Evolutionary conservation across 2,888 invertebrate genomes (phyloP).

Genomic region (Carpatolechia fugitivella): DNA sequence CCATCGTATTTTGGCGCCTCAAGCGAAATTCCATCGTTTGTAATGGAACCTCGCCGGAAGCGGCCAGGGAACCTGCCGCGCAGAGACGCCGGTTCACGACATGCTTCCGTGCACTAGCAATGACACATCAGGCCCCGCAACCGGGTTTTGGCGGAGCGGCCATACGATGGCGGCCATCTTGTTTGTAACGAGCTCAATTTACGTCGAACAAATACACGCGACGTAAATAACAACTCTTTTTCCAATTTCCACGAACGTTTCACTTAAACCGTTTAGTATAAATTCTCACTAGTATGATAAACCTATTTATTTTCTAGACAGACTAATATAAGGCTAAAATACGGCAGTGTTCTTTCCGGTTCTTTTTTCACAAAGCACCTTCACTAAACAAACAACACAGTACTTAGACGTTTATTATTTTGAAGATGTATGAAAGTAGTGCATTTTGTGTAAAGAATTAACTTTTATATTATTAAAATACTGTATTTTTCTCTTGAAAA

Average conservation of each 20-base stretch:
- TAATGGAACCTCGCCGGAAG: constrained; percentile 72
- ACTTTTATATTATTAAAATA: constrained; percentile 50
- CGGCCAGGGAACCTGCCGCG: constrained; percentile 60
- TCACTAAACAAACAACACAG: constrained; percentile 61
- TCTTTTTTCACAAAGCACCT: constrained; percentile 62
- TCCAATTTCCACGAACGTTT: constrained; percentile 22
- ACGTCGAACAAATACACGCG: constrained; percentile 74
- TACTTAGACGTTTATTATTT: constrained; percentile 35
- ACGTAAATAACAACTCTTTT: constrained; percentile 58
- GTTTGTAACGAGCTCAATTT: constrained; percentile 78
- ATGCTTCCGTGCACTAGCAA: constrained; percentile 55
- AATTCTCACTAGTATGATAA: constrained; percentile 35
- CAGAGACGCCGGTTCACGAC: constrained; percentile 69
- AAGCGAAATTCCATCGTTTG: constrained; percentile 77
- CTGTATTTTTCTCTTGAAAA: constrained; percentile 67
- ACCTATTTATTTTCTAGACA: constrained; percentile 33
- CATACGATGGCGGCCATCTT: constrained; percentile 77
- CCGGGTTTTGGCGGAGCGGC: constrained; percentile 76
- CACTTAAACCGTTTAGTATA: constrained; percentile 26
- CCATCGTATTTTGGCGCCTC: constrained; percentile 79
- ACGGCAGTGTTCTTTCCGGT: constrained; percentile 67
- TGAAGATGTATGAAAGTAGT: constrained; percentile 32
- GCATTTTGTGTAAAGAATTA: constrained; percentile 32
- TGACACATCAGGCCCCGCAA: constrained; percentile 73
- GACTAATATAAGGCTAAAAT: constrained; percentile 50